phyloP scores from a whole-genome alignment of 92 coral and sea anemone species.

The Pocillopora grandis region DNA sequence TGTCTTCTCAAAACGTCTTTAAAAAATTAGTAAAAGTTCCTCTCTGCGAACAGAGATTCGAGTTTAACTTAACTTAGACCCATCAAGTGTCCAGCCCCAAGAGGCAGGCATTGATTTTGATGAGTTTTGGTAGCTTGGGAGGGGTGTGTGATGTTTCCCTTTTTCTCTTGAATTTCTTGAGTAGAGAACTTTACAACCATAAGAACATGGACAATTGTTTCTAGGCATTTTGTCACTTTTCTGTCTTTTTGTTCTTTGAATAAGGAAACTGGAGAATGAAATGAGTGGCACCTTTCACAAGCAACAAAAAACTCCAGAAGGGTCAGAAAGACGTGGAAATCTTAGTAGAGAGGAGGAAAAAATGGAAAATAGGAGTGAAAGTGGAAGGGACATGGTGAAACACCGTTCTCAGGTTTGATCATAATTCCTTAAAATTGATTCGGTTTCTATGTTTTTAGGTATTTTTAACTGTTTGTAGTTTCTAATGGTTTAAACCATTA shows the following conservation, averaged over 20 bases:
- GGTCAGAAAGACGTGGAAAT: conserved; percentile 20
- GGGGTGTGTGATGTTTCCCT: too few species aligned
- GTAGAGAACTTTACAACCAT: too few species aligned
- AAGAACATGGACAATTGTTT: too few species aligned
- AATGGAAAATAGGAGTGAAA: conserved; percentile 15
- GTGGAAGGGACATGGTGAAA: conserved; percentile 29
- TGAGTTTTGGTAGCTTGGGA: too few species aligned
- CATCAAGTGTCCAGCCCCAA: too few species aligned
- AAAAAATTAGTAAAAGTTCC: too few species aligned
- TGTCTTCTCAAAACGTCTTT: too few species aligned
- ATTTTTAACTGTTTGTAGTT: neutral
- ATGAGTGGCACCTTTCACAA: conserved; percentile 30
- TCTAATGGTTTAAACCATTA: neutral
- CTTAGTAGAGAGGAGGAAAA: conserved; percentile 34
- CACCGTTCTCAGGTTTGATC: conserved; percentile 35
- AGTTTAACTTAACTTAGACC: too few species aligned
- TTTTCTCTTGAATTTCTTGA: too few species aligned
- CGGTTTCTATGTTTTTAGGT: neutral
- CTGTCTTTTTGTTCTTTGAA: neutral
- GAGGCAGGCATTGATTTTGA: too few species aligned
- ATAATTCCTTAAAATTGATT: neutral
- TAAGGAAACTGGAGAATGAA: conserved; percentile 32
- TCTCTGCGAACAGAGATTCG: too few species aligned
- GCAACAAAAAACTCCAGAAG: conserved; percentile 21
- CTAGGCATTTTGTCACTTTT: neutral